Conservation (phyloP, 2,797 vertebrate genomes). For the Melanotaenia trifasciata region DNA sequence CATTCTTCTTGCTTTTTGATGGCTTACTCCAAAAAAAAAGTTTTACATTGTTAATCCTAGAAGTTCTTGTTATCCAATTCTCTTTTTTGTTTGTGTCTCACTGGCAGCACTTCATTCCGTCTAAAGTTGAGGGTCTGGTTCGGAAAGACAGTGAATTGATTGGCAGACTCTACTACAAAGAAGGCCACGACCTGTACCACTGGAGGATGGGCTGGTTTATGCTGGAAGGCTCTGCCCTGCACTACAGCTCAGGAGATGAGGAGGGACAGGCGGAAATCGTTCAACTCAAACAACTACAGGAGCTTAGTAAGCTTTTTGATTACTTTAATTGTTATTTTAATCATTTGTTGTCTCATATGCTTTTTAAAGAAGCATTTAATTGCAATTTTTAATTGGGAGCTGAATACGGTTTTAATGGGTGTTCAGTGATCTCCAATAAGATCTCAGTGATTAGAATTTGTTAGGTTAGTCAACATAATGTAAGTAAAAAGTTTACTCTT, state of each 20-base stretch:
- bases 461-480: not conserved
- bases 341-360: not conserved
- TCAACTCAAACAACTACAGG: slow-evolving; percentile 92
- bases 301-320: slow-evolving; percentile 91
- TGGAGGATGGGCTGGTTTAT: slow-evolving; percentile 95
- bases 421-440: not conserved
- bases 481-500: not conserved
- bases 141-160: slow-evolving; percentile 88
- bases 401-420: not conserved
- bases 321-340: not conserved
- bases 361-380: not conserved
- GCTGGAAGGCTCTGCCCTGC: slow-evolving; percentile 88
- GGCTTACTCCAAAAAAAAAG: not conserved
- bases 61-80: not conserved
- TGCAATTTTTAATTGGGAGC: not conserved
- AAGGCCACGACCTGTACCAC: slow-evolving; percentile 91
- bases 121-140: slow-evolving; percentile 84
- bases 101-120: slow-evolving; percentile 87
- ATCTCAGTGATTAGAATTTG: not conserved
- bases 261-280: slow-evolving; percentile 84
- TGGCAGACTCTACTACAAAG: slow-evolving; percentile 93
- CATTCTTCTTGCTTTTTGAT: not conserved
- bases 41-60: slow-evolving; percentile 2
- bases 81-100: not conserved
- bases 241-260: slow-evolving; percentile 86